Conservation (phyloP, 2,888 invertebrate genomes). For the Mylabris sibirica region DNA sequence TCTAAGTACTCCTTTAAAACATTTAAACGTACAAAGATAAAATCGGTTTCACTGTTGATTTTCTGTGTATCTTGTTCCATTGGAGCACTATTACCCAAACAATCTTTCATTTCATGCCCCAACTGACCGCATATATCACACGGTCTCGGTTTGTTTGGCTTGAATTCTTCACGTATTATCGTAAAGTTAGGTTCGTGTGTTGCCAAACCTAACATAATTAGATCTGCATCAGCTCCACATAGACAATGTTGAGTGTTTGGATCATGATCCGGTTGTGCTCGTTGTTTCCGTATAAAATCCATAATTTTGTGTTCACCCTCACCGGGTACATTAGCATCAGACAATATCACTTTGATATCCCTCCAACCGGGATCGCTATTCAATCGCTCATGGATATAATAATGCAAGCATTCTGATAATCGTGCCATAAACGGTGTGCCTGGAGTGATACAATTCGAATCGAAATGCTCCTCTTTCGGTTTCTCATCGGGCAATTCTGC, state of each 20-base stretch:
- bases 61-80: conserved; percentile 67
- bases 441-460: conserved; percentile 99
- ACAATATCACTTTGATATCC: conserved; percentile 88
- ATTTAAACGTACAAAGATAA: conserved; percentile 91
- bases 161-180: conserved; percentile 98
- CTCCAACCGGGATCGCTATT: conserved; percentile 97
- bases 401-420: conserved; percentile 83
- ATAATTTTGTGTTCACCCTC: conserved; percentile 90
- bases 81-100: conserved; percentile 73
- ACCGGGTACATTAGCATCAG: conserved; percentile 98
- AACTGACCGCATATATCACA: conserved; percentile 94
- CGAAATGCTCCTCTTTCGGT: conserved; percentile 92
- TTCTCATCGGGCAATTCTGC: conserved; percentile 85
- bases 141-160: conserved; percentile 93
- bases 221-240: conserved; percentile 98
- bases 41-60: conserved; percentile 80
- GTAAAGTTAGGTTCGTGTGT: conserved; percentile 99
- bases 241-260: conserved; percentile 97
- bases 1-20: conserved; percentile 94
- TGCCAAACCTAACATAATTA: conserved; percentile 97
- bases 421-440: conserved; percentile 98
- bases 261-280: conserved; percentile 95
- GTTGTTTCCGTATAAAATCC: conserved; percentile 97
- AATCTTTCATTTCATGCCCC: conserved; percentile 95
- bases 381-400: conserved; percentile 86